Base-by-base conservation (phyloP, 2,888 invertebrate genomes). In the Siphlonurus alternatus region DNA sequence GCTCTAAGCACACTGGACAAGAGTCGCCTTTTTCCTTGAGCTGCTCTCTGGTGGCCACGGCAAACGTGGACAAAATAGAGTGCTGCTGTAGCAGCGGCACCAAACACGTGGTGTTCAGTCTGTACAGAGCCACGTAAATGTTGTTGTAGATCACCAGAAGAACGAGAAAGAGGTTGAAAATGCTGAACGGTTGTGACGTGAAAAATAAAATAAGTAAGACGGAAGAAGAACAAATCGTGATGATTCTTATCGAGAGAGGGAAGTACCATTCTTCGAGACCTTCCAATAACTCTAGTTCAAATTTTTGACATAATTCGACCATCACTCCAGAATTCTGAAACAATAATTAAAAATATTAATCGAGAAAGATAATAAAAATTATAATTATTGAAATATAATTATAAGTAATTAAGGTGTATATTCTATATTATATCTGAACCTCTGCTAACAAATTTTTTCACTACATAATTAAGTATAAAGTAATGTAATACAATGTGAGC, bases 241-340 rank as follows among this genome's bases (percentile, higher is more conserved):
- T 51, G 1, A 59, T 20, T n/a, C 65, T 60, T 18, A 64, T 53
- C 2, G 68, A 51, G 2, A 66, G 59, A 20, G 69, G 69, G 1
- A 69, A 25, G 67, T 67, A 69, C 62, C 66, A 68, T 63, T 69
- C 69, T 56, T 69, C 69, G 61, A 69, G 60, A 10, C 68, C 69
- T 64, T 69, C 69, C 23, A 69, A 63, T 10, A 66, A 61, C 38
- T 66, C 64, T 7, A 69, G 61, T 24, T 68, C 67, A 10, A 67
- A 56, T 2, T 51, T 23, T 25, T 66, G 24, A n/a, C 68, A 66
- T 24, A 60, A 10, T 5, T 64, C 54, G 1, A 68, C 66, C 1
- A 66, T 23, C 18, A 38, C 23, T 5, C 62, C 61, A 38, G 20
- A 67, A 65, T 51, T 66, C 64, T 18, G 67, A 66, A 23, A 66